Conservation (phyloP, 2,888 invertebrate genomes). For the Schizaphis graminum region DNA sequence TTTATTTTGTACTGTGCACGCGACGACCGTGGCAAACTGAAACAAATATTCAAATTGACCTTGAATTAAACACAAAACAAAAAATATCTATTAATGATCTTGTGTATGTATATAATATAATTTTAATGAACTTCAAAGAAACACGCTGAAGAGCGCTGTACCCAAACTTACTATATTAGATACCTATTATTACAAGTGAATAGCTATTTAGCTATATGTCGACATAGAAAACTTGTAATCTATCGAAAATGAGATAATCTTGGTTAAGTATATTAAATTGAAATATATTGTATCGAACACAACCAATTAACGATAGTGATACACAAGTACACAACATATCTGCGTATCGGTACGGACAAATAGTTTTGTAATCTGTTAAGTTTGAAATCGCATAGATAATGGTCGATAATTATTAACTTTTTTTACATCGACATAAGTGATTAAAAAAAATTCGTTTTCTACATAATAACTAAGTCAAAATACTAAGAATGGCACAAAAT, state of each 20-base stretch:
- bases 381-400: neutral
- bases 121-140: conserved; percentile 3
- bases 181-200: neutral
- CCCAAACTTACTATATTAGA: neutral
- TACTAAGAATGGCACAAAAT: neutral
- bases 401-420: neutral
- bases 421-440: neutral
- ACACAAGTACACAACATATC: neutral
- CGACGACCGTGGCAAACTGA: neutral
- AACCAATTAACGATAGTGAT: neutral
- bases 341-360: neutral
- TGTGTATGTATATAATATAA: neutral
- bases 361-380: neutral
- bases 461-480: neutral
- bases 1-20: neutral
- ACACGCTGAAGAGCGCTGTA: neutral
- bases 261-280: neutral
- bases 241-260: neutral
- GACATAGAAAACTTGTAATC: neutral
- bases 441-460: neutral
- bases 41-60: neutral
- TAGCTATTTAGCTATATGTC: neutral
- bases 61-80: neutral
- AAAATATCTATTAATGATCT: neutral
- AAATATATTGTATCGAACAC: neutral